phyloP scores from a whole-genome alignment of 2,797 vertebrate species.

The Macroramphosus scolopax region DNA sequence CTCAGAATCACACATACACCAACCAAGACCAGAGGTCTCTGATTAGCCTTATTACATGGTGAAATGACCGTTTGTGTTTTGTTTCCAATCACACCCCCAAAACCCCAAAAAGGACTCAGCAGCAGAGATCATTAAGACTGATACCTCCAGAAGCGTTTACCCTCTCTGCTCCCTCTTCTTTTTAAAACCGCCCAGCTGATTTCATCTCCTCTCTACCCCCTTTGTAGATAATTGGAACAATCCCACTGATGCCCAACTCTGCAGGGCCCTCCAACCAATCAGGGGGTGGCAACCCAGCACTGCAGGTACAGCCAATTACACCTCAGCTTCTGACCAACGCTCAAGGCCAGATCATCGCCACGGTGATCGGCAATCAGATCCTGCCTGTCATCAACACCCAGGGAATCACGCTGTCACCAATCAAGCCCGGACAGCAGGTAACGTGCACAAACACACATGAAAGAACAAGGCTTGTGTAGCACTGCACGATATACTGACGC shows the following conservation, averaged over 20 bases:
- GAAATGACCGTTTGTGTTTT: slow-evolving; percentile 20
- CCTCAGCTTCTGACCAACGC: slow-evolving; percentile 99
- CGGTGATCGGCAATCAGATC: slow-evolving; percentile 99
- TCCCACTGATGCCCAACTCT: slow-evolving; percentile 96
- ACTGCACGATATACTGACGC: too few relatives aligned
- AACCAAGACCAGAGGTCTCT: slow-evolving; percentile 10
- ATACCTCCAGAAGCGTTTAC: slow-evolving; percentile 58
- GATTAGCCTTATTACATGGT: slow-evolving; percentile 31
- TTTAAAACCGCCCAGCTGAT: slow-evolving; percentile 64
- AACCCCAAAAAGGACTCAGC: slow-evolving; percentile 20
- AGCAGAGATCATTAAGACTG: slow-evolving; percentile 50
- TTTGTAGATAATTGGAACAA: slow-evolving; percentile 97
- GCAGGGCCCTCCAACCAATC: slow-evolving; percentile 89
- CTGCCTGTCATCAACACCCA: slow-evolving; percentile 99
- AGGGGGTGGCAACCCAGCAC: slow-evolving; percentile 86
- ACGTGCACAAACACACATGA: slow-evolving; percentile 25
- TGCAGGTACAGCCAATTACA: slow-evolving; percentile 98
- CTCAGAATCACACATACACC: slow-evolving; percentile 53
- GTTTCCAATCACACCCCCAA: slow-evolving; percentile 15
- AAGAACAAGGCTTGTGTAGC: slow-evolving; percentile 11
- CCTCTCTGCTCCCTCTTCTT: slow-evolving; percentile 51
- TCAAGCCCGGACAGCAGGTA: slow-evolving; percentile 99
- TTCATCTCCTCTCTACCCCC: slow-evolving; percentile 56
- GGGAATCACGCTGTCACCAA: slow-evolving; percentile 97
- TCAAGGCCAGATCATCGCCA: slow-evolving; percentile 99